A percentile compares a stretch with the other conserved stretches of the same genome.
These are phyloP conservation scores for Acromyrmex heyeri DNA, from an alignment of 1,140 invertebrate genomes.

Conservation along the genomic window DNA sequence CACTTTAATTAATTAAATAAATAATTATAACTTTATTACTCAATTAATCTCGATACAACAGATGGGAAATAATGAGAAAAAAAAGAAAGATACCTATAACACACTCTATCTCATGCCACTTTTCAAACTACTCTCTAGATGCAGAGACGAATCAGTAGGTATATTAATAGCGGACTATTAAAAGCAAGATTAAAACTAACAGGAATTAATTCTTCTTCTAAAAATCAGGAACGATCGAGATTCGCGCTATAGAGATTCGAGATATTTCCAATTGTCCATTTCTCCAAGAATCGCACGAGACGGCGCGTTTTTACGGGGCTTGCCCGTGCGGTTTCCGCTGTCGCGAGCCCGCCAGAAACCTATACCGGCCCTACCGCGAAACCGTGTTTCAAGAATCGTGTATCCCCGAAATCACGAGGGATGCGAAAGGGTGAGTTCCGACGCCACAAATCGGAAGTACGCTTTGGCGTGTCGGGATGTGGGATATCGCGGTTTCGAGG, in stretches of 20 bases:
- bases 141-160: conserved; percentile 82
- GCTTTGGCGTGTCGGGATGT: background rate
- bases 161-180: conserved; percentile 73
- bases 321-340: conserved; percentile 12
- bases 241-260: conserved; percentile 81
- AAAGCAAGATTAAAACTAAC: conserved; percentile 68
- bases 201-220: conserved; percentile 77
- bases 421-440: background rate
- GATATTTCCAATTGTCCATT: conserved; percentile 81
- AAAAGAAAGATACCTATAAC: conserved; percentile 57
- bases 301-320: conserved; percentile 36
- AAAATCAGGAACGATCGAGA: conserved; percentile 79
- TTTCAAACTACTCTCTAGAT: conserved; percentile 86
- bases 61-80: conserved; percentile 63
- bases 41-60: conserved; percentile 79
- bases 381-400: conserved; percentile 16
- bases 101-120: conserved; percentile 80
- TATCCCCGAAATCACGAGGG: background rate
- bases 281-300: conserved; percentile 73
- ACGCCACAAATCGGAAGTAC: conserved; percentile 25
- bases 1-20: conserved; percentile 85
- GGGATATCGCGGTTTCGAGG: conserved; percentile 14
- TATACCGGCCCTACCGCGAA: conserved; percentile 41
- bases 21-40: conserved; percentile 86
- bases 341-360: conserved; percentile 51